Conservation (phyloP, 2,797 vertebrate genomes). For the Urophycis tenuis region DNA sequence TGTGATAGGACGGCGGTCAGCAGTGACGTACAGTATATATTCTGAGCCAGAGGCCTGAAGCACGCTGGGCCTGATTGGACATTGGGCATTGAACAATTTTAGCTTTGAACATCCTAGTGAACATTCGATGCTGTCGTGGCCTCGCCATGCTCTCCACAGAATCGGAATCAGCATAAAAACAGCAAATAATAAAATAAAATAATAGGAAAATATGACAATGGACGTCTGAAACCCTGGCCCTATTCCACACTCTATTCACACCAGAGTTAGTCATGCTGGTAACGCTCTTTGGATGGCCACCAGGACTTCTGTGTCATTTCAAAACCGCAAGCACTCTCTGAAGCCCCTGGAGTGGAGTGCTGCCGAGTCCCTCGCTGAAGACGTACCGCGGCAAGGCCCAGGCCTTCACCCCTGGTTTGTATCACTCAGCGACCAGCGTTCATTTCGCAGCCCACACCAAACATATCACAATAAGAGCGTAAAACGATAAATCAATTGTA, state of each 20-base stretch:
- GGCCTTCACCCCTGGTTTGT: neutral
- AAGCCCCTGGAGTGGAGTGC: constrained; percentile 25
- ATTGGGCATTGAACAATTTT: constrained; percentile 26
- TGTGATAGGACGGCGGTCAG: constrained; percentile 33
- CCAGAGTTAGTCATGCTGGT: constrained; percentile 38
- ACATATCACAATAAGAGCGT: neutral
- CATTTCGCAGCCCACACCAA: neutral
- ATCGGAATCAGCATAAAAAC: neutral
- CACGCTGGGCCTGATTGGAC: constrained; percentile 36
- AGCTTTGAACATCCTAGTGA: constrained; percentile 17
- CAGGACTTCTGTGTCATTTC: constrained; percentile 44
- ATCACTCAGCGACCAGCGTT: neutral
- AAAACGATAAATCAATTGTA: neutral
- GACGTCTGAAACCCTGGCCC: neutral
- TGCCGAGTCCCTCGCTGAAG: constrained; percentile 20
- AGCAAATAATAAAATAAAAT: constrained; percentile 15
- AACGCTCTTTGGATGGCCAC: constrained; percentile 47
- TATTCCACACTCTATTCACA: neutral
- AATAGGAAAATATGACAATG: constrained; percentile 9
- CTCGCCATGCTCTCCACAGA: neutral
- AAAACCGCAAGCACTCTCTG: constrained; percentile 26
- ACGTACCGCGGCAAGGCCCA: neutral
- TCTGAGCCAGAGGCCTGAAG: constrained; percentile 38
- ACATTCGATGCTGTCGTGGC: neutral
- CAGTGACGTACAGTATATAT: constrained; percentile 33